Conservation (phyloP, 1,140 invertebrate species). For the Anastrepha obliqua region DNA sequence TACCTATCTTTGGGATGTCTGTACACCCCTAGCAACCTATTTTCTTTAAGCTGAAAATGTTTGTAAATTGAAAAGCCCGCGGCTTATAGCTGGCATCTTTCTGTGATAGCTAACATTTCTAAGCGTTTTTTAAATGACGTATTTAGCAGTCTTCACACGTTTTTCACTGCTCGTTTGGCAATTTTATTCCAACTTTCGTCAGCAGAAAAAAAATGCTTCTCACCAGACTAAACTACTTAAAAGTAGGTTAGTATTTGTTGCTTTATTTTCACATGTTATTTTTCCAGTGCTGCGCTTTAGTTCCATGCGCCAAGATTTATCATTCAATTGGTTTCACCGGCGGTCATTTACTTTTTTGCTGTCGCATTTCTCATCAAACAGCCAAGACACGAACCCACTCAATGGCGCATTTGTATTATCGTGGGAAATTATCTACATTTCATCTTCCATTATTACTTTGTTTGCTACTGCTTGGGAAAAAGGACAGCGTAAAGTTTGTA, state of each 20-base stretch:
- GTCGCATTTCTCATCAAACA: slow-evolving; percentile 2
- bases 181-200: slow-evolving; percentile 10
- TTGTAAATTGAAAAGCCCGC: background rate
- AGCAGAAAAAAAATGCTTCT: background rate
- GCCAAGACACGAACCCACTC: slow-evolving; percentile 40
- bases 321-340: background rate
- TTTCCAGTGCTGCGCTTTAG: background rate
- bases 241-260: background rate
- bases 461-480: too few species aligned
- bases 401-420: slow-evolving; percentile 24
- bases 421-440: slow-evolving; percentile 16
- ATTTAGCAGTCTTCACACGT: slow-evolving; percentile 29
- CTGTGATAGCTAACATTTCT: background rate
- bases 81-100: background rate
- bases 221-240: background rate
- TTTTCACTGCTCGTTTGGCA: slow-evolving; percentile 48
- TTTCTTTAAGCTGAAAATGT: background rate
- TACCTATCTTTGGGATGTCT: background rate
- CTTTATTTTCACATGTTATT: background rate
- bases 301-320: background rate
- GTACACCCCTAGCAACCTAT: background rate
- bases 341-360: background rate
- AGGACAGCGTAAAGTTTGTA: too few species aligned
- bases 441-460: background rate
- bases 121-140: slow-evolving; percentile 23